phyloP scores from a whole-genome alignment of 2,888 invertebrate genomes.

The Eutolmus rufibarbis region DNA sequence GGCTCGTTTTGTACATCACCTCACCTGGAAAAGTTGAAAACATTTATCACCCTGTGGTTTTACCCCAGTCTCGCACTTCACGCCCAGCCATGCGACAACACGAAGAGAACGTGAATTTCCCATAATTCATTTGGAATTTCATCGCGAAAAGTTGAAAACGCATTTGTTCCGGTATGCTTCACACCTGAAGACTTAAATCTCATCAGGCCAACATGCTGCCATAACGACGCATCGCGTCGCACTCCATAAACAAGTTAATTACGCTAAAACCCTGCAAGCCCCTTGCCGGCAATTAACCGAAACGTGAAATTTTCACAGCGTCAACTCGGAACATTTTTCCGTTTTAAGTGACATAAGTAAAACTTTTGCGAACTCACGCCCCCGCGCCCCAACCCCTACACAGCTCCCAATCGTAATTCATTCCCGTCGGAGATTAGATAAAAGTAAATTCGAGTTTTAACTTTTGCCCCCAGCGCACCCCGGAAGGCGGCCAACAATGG shows the following conservation, averaged over 20 bases:
- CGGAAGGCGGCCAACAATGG: not conserved
- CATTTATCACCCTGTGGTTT: conserved; percentile 9
- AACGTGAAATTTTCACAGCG: conserved; percentile 20
- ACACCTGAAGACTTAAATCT: conserved; percentile 28
- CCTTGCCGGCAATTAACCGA: conserved; percentile 11
- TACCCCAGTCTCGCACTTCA: not conserved
- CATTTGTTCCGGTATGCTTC: conserved; percentile 13
- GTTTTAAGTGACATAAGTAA: conserved; percentile 33
- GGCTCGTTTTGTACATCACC: not conserved
- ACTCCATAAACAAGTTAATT: conserved; percentile 31
- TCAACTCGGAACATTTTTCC: conserved; percentile 23
- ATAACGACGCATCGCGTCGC: not conserved
- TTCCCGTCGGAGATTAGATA: conserved; percentile 17
- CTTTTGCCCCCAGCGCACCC: not conserved
- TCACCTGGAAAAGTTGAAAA: not conserved
- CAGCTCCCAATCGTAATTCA: not conserved
- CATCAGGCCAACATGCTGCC: not conserved
- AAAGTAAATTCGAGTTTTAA: conserved; percentile 36
- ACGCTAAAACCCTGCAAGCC: conserved; percentile 13
- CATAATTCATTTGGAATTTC: conserved; percentile 24
- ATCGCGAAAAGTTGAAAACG: not conserved
- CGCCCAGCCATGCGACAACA: not conserved
- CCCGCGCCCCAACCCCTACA: not conserved
- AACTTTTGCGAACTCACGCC: conserved; percentile 24
- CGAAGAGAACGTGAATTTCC: not conserved